Conservation (phyloP, 2,113 vertebrate species). For the Eulemur macaco region DNA sequence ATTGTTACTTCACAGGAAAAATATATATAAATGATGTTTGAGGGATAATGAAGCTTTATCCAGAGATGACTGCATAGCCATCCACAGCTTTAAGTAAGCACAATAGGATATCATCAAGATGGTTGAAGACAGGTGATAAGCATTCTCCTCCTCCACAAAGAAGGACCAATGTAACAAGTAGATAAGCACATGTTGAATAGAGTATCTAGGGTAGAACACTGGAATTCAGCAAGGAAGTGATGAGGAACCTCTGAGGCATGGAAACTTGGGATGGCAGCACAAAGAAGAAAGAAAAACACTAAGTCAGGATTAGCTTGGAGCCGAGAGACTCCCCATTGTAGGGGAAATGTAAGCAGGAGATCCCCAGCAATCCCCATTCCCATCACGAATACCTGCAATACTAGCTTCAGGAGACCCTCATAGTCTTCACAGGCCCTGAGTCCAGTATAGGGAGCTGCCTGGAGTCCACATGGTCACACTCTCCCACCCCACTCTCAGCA, state of each 20-base stretch:
- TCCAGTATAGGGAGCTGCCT: neutral
- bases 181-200: neutral
- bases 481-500: neutral
- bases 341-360: neutral
- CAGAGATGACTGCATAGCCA: neutral
- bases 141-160: neutral
- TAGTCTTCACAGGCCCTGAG: neutral
- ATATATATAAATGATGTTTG: neutral
- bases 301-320: neutral
- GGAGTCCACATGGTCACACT: neutral
- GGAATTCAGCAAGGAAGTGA: neutral
- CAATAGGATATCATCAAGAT: neutral
- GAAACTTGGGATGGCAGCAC: neutral
- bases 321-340: neutral
- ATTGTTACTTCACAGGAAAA: neutral
- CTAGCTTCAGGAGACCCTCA: neutral
- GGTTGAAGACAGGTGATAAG: neutral
- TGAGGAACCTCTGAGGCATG: neutral
- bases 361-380: neutral
- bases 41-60: neutral
- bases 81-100: neutral
- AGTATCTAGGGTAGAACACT: neutral
- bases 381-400: neutral
- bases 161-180: neutral
- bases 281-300: neutral